Conservation (phyloP, 2,888 invertebrate genomes). For the Ochropleura plecta region DNA sequence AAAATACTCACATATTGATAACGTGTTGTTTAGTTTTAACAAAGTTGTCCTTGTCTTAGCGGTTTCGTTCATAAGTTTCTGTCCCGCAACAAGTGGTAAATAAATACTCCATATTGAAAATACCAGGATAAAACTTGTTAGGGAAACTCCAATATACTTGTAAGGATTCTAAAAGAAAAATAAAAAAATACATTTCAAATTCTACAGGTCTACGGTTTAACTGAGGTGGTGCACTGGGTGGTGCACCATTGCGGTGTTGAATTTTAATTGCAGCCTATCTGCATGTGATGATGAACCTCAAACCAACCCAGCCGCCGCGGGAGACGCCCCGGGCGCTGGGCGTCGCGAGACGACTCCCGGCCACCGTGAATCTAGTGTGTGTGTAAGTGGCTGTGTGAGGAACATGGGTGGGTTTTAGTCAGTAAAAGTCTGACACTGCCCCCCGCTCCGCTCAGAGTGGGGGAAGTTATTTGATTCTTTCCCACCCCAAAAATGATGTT, state of each 20-base stretch:
- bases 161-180: not conserved
- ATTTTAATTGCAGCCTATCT: not conserved
- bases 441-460: too few relatives aligned
- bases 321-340: too few relatives aligned
- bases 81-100: slow-evolving; percentile 30
- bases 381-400: too few relatives aligned
- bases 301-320: too few relatives aligned
- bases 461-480: too few relatives aligned
- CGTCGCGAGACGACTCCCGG: too few relatives aligned
- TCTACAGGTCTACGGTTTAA: not conserved
- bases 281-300: not conserved
- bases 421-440: too few relatives aligned
- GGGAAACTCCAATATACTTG: not conserved
- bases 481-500: too few relatives aligned
- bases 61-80: slow-evolving; percentile 43
- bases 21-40: slow-evolving; percentile 25
- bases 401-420: too few relatives aligned
- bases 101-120: not conserved
- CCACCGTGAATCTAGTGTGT: too few relatives aligned
- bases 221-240: not conserved
- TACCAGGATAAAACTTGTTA: not conserved
- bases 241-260: not conserved
- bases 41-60: slow-evolving; percentile 8
- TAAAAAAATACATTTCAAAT: not conserved
- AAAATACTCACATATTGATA: slow-evolving; percentile 34